phyloP scores from a whole-genome alignment of 2,888 invertebrate genomes.

The Microctonus hyperodae region DNA sequence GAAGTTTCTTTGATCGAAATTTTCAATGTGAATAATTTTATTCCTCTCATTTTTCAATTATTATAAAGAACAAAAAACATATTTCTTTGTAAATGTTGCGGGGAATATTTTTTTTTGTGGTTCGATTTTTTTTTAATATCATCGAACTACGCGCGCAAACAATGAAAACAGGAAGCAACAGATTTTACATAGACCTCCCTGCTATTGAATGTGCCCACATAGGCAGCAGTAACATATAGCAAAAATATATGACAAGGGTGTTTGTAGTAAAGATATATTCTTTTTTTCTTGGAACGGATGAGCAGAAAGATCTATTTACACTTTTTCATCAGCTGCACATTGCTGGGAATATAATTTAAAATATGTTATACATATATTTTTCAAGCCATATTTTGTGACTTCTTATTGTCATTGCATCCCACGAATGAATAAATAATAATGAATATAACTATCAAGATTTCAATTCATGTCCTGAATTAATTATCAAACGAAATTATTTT shows the following conservation, averaged over 20 bases:
- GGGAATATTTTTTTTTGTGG: neutral
- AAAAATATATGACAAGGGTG: neutral
- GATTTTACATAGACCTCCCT: slow-evolving; percentile 39
- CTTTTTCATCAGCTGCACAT: neutral
- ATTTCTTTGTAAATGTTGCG: neutral
- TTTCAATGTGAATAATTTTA: too few species aligned
- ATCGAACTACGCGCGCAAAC: slow-evolving; percentile 35
- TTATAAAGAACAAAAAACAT: slow-evolving; percentile 1
- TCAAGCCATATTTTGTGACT: neutral
- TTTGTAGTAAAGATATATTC: neutral
- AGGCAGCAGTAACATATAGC: neutral
- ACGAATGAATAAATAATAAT: too few species aligned
- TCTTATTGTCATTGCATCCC: neutral
- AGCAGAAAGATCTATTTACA: slow-evolving; percentile 36
- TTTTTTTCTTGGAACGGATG: slow-evolving; percentile 36
- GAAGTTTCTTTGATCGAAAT: too few species aligned
- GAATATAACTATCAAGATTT: neutral
- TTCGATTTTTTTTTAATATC: neutral
- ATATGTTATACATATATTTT: too few species aligned
- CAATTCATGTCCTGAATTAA: neutral
- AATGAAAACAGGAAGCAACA: slow-evolving; percentile 45
- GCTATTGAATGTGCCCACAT: too few species aligned
- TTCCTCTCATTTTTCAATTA: neutral
- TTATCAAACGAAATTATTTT: neutral
- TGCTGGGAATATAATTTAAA: neutral